A percentile compares a stretch with the other conserved stretches of the same genome.
phyloP scores from a whole-genome alignment of 1,140 invertebrate genomes.

The Saxidomus purpurata region DNA sequence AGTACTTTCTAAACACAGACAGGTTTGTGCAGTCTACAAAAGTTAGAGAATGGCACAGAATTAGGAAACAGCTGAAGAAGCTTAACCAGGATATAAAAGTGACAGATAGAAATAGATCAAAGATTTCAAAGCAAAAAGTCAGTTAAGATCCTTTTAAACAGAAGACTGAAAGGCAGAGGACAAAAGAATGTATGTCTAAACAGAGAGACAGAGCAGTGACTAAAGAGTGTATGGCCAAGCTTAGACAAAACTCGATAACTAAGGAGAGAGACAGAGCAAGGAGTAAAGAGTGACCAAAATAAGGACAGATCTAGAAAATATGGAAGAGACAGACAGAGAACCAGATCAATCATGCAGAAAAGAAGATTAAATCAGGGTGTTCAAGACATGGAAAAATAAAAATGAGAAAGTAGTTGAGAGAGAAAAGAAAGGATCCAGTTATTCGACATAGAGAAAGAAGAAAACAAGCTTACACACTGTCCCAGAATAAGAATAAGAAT shows the following conservation, averaged over 20 bases:
- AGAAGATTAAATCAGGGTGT: neutral
- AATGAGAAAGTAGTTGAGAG: neutral
- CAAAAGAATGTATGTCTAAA: neutral
- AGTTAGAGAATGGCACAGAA: neutral
- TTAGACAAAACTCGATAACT: neutral
- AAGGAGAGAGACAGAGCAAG: neutral
- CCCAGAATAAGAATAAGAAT: neutral
- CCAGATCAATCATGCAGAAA: too few species aligned
- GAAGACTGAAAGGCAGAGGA: conserved; percentile 2
- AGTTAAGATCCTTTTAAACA: neutral
- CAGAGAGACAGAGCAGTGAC: too few species aligned
- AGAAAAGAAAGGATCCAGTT: conserved; percentile 12
- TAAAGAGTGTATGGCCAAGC: neutral
- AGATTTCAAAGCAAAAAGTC: neutral
- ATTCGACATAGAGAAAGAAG: neutral
- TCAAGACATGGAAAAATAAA: conserved; percentile 5
- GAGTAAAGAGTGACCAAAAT: conserved; percentile 1
- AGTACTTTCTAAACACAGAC: neutral
- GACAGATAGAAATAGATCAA: neutral
- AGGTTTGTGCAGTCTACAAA: conserved; percentile 1
- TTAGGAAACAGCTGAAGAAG: neutral
- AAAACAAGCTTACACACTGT: neutral
- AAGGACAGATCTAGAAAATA: neutral
- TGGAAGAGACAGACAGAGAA: too few species aligned
- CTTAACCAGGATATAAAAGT: conserved; percentile 5